These are phyloP conservation scores for Belgica antarctica DNA, from an alignment of 2,888 invertebrate species.

Conservation along the genomic window DNA sequence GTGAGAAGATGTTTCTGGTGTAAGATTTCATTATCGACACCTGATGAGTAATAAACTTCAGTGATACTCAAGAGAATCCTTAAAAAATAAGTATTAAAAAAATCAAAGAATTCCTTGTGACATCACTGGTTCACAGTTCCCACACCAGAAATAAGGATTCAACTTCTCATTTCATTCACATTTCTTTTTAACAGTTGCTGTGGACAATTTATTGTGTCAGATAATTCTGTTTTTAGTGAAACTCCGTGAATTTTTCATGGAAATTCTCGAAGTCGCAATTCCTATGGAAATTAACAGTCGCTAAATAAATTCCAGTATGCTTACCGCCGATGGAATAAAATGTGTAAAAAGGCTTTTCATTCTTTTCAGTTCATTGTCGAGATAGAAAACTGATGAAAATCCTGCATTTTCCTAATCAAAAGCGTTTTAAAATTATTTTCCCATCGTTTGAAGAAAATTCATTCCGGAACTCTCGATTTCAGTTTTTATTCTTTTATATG, in stretches of 20 bases:
- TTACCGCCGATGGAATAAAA: neutral
- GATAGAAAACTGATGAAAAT: neutral
- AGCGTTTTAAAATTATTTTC: slow-evolving; percentile 5
- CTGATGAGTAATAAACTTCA: too few relatives aligned
- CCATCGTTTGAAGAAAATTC: neutral
- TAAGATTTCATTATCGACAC: too few relatives aligned
- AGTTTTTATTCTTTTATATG: too few relatives aligned
- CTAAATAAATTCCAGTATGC: neutral
- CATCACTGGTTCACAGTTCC: too few relatives aligned
- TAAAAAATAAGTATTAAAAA: too few relatives aligned
- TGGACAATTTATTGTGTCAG: slow-evolving; percentile 29
- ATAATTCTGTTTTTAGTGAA: neutral
- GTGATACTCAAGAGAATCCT: too few relatives aligned
- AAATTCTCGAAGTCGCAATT: slow-evolving; percentile 20
- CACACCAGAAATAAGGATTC: slow-evolving; percentile 7
- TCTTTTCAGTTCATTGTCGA: neutral
- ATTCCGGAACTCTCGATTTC: too few relatives aligned
- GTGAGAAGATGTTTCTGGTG: too few relatives aligned
- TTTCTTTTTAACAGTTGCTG: neutral
- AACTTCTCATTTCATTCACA: neutral
- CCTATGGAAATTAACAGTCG: slow-evolving; percentile 20
- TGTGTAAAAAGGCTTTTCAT: neutral
- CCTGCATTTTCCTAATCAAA: neutral
- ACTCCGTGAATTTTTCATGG: neutral
- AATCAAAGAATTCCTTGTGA: too few relatives aligned